Conservation (phyloP, 2,797 vertebrate species). For the Syngnathus acus region DNA sequence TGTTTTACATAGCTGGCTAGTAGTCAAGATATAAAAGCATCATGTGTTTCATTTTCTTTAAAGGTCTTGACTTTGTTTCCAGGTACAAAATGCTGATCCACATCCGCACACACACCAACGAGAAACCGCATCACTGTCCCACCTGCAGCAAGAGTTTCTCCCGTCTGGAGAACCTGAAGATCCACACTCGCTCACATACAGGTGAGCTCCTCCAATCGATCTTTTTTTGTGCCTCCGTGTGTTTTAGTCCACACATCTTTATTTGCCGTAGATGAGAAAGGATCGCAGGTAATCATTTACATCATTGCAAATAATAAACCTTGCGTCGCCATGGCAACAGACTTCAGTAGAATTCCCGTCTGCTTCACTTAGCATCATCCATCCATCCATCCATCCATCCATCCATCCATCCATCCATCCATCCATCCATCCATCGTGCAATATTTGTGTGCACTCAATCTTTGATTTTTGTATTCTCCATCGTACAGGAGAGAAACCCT, state of each 20-base stretch:
- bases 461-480: neutral
- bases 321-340: neutral
- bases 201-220: constrained; percentile 58
- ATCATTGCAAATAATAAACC: neutral
- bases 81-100: constrained; percentile 99
- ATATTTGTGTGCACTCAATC: neutral
- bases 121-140: constrained; percentile 91
- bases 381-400: too few species aligned
- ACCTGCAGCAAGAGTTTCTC: constrained; percentile 97
- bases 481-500: constrained; percentile 82
- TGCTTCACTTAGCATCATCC: too few species aligned
- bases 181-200: constrained; percentile 91
- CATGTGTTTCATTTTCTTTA: neutral
- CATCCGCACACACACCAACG: constrained; percentile 92
- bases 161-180: constrained; percentile 95
- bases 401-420: too few species aligned
- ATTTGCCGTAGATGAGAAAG: neutral
- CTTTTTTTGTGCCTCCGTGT: too few species aligned
- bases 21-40: too few species aligned
- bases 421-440: too few species aligned
- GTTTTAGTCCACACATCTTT: neutral
- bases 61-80: neutral
- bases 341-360: neutral
- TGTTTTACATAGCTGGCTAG: neutral
- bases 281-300: neutral